Base-by-base conservation (phyloP, 2,113 vertebrate genomes). In the Entosphenus tridentatus region DNA sequence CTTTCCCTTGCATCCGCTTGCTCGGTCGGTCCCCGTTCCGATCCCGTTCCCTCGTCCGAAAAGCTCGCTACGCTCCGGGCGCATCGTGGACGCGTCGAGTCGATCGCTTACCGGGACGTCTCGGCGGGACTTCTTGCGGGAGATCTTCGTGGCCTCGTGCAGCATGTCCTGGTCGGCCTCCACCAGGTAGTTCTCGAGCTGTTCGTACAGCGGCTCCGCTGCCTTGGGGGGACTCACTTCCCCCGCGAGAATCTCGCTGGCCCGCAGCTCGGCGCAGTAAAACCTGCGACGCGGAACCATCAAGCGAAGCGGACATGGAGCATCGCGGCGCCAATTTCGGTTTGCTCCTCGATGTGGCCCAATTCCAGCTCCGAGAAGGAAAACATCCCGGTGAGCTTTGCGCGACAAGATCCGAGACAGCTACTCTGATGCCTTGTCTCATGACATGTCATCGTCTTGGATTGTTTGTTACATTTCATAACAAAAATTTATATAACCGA, bases 221-320 rank as follows among this genome's bases (percentile, higher is more conserved):
- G 83, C 85, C 1, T 79, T 14, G 1, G 92, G 87, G 2, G 80
- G 86, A 2, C 85, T 82, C 16, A 87, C 79, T 0, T 88, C 86
- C 12, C 93, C 92, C 70, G 87, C 87, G 69, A 98, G 78, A 73
- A 98, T 95, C 69, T 83, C 80, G 14, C 82, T 88, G 1, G 91
- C 92, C 1, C 89, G 83, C 72, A 96, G 83, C 4, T 92, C 88
- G 56, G 78, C 83, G 12, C 79, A 79, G 71, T 98, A 98, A 79
- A 95, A 98, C 72, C 92, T 95, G 74, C 67, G n/a, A 10, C n/a
- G n/a, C n/a, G 62, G 21, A 21, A 8, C n/a, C n/a, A 65, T 65
- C n/a, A 8, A 9, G n/a, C 21, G 2, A n/a, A 10, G n/a, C 10
- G n/a, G 62, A 65, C n/a, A n/a, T 21, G 1, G 10, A 65, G n/a